These are phyloP conservation scores for Rhabdomys pumilio DNA, from an alignment of 2,797 vertebrate genomes.

Conservation along the genomic window DNA sequence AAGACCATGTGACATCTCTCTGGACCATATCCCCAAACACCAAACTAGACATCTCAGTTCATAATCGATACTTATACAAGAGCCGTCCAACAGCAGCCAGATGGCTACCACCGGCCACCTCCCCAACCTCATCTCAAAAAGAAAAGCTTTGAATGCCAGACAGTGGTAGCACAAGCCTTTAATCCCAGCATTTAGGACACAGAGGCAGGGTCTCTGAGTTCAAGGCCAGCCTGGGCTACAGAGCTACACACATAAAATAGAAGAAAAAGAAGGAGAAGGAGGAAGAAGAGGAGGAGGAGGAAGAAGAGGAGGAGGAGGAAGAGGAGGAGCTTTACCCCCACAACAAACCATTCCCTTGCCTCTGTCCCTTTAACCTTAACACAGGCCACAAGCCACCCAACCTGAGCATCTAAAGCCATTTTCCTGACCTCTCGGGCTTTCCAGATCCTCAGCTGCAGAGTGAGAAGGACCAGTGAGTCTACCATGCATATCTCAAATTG, in stretches of 20 bases:
- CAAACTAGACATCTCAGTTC: rapidly evolving
- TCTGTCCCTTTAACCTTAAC: neutral
- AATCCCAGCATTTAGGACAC: neutral
- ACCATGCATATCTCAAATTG: neutral
- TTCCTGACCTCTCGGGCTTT: neutral
- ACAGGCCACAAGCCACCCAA: neutral
- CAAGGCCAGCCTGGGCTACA: neutral
- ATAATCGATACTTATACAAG: too few species aligned
- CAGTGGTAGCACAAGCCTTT: neutral
- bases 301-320: too few species aligned
- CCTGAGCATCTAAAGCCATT: neutral
- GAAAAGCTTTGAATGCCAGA: neutral
- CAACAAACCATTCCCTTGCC: neutral
- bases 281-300: too few species aligned
- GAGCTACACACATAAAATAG: neutral
- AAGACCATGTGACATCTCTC: neutral
- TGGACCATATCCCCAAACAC: neutral
- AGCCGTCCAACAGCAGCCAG: neutral
- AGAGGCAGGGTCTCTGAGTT: neutral
- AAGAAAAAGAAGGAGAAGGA: too few species aligned
- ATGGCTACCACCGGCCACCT: neutral
- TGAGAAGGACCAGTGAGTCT: neutral
- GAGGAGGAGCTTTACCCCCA: neutral
- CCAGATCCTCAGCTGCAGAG: neutral
- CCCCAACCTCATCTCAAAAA: neutral